phyloP scores from a whole-genome alignment of 2,888 invertebrate species.

The Calephelis perditalis region DNA sequence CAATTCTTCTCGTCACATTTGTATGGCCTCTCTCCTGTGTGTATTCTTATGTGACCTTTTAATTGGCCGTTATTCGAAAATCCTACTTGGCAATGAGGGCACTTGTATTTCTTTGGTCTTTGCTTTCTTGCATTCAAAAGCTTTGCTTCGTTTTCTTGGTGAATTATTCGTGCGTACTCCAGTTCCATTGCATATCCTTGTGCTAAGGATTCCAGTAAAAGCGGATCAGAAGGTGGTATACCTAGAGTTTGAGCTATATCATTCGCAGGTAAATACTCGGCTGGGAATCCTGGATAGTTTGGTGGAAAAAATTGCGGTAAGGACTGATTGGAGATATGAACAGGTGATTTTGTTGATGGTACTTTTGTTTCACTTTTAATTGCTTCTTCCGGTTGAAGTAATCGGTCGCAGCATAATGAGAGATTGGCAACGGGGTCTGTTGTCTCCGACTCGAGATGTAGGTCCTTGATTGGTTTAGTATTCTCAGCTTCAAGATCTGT shows the following conservation, averaged over 20 bases:
- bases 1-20: constrained; percentile 91
- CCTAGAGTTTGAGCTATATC: constrained; percentile 69
- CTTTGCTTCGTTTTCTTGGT: constrained; percentile 84
- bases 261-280: constrained; percentile 55
- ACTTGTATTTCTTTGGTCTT: constrained; percentile 93
- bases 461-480: constrained; percentile 10
- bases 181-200: constrained; percentile 81
- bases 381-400: constrained; percentile 42
- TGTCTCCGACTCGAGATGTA: constrained; percentile 20
- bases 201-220: constrained; percentile 68
- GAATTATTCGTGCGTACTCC: constrained; percentile 83
- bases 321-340: constrained; percentile 23
- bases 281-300: constrained; percentile 39
- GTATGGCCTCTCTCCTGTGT: constrained; percentile 94
- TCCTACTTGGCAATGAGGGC: constrained; percentile 92
- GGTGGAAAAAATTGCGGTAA: constrained; percentile 25
- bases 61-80: constrained; percentile 97
- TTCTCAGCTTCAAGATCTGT: constrained; percentile 49
- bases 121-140: constrained; percentile 84
- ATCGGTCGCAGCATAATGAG: constrained; percentile 57
- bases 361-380: constrained; percentile 32
- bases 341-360: constrained; percentile 23
- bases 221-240: constrained; percentile 64
- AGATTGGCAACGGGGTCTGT: constrained; percentile 56
- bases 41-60: constrained; percentile 93